Conservation (phyloP, 2,888 invertebrate species). For the Plagiodera versicolora region DNA sequence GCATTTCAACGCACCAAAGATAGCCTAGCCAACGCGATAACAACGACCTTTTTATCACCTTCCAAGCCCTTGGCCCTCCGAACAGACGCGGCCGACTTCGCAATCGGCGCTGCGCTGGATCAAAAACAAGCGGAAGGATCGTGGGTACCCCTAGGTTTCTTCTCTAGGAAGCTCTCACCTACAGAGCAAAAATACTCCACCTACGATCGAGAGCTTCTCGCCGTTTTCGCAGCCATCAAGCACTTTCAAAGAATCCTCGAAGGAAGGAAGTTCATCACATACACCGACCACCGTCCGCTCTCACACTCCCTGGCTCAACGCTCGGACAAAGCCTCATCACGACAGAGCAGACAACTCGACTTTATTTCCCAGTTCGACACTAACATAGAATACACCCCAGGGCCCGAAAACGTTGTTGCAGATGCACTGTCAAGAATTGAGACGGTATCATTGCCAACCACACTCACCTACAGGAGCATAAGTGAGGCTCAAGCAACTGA, state of each 20-base stretch:
- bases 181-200: constrained; percentile 42
- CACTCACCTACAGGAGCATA: not conserved
- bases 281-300: constrained; percentile 47
- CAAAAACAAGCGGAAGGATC: constrained; percentile 9
- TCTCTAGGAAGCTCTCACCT: constrained; percentile 15
- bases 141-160: constrained; percentile 26
- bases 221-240: constrained; percentile 46
- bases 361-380: constrained; percentile 44
- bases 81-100: constrained; percentile 19
- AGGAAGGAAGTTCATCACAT: constrained; percentile 42
- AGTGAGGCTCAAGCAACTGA: not conserved
- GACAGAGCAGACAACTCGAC: constrained; percentile 46
- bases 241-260: constrained; percentile 47
- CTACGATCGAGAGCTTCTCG: constrained; percentile 49
- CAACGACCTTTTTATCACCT: not conserved
- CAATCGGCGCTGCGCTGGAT: constrained; percentile 22
- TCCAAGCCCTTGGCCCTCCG: not conserved
- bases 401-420: constrained; percentile 45
- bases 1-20: constrained; percentile 10
- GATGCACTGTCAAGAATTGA: constrained; percentile 41
- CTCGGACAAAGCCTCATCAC: constrained; percentile 40
- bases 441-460: not conserved
- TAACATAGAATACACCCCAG: constrained; percentile 43
- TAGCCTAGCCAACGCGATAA: not conserved
- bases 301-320: constrained; percentile 43